phyloP scores from a whole-genome alignment of 2,113 vertebrate genomes.

The Cnemophilus loriae region DNA sequence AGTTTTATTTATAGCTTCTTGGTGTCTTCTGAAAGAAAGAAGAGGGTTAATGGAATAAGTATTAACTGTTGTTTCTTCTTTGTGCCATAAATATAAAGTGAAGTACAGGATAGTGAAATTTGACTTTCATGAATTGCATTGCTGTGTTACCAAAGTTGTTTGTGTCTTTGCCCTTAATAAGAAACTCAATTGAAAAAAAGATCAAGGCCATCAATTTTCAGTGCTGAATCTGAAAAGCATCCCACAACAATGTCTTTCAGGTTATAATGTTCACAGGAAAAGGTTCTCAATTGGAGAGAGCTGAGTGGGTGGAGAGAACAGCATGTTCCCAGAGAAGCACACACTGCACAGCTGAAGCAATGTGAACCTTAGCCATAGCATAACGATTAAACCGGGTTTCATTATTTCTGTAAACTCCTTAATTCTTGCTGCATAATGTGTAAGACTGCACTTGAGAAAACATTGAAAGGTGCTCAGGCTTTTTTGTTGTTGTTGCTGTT shows the following conservation, averaged over 20 bases:
- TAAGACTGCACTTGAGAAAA: not conserved
- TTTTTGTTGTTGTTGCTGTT: not conserved
- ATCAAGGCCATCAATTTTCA: constrained; percentile 31
- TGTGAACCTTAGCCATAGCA: not conserved
- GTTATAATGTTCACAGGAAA: constrained; percentile 25
- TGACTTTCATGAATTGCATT: constrained; percentile 10
- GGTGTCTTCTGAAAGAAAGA: not conserved
- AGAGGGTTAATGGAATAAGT: not conserved
- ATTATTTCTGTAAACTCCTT: not conserved
- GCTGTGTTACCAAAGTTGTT: not conserved
- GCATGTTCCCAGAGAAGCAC: not conserved
- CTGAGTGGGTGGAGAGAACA: constrained; percentile 38
- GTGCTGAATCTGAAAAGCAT: constrained; percentile 35
- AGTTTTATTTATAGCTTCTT: not conserved
- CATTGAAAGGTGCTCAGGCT: not conserved
- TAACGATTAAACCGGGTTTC: not conserved
- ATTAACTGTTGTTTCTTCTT: not conserved
- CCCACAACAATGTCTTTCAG: constrained; percentile 23
- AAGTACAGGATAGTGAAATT: not conserved
- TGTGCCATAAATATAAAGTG: not conserved
- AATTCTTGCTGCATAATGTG: not conserved
- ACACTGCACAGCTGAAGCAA: not conserved
- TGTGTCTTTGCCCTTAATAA: constrained; percentile 8
- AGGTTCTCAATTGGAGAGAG: not conserved
- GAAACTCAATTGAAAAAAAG: not conserved